These are phyloP conservation scores for Okamejei kenojei DNA, from an alignment of 2,797 vertebrate species.

Conservation along the genomic window DNA sequence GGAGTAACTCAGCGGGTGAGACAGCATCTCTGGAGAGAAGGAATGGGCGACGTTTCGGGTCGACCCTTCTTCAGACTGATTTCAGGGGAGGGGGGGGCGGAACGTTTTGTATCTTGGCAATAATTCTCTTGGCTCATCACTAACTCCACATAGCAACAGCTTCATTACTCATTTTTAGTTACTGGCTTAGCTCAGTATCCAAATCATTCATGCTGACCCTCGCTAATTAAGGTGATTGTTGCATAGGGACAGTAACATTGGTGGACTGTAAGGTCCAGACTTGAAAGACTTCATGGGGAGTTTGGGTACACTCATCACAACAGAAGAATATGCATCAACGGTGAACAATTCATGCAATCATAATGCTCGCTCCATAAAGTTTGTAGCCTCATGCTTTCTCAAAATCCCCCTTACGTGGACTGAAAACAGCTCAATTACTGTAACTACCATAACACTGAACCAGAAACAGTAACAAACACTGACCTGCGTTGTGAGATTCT, in stretches of 20 bases:
- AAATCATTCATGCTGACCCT: background rate
- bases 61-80: no score
- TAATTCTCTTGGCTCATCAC: background rate
- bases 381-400: background rate
- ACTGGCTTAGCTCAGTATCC: background rate
- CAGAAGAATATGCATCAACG: background rate
- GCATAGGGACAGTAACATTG: no score
- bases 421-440: background rate
- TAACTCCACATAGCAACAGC: background rate
- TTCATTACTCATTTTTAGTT: background rate
- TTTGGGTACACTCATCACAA: background rate
- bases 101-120: background rate
- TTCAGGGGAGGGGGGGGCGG: no score
- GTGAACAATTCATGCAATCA: background rate
- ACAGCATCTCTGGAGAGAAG: no score
- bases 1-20: no score
- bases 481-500: slow-evolving; percentile 96
- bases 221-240: background rate
- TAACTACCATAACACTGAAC: background rate
- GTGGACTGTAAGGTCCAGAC: background rate
- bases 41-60: no score
- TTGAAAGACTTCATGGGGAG: background rate
- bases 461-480: slow-evolving; percentile 36
- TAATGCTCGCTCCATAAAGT: background rate
- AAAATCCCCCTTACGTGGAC: background rate